Evolutionary conservation across 2,888 invertebrate species (phyloP).

Genomic region (Plebejus melissa): DNA sequence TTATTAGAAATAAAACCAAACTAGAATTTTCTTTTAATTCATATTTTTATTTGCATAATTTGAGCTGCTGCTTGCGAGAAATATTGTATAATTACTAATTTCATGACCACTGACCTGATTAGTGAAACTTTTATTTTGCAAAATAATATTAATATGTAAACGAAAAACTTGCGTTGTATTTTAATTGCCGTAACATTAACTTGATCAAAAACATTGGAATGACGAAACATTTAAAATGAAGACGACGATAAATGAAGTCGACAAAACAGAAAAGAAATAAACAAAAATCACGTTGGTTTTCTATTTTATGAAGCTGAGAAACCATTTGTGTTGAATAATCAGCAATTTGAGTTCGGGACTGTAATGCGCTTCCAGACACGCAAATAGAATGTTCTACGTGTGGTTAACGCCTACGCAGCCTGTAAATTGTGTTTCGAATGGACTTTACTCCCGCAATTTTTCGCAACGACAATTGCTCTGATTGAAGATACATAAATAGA

Average conservation of each 20-base stretch:
- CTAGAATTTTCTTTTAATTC: neutral
- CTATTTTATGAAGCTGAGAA: neutral
- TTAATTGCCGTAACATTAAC: neutral
- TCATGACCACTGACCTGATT: neutral
- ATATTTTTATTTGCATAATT: neutral
- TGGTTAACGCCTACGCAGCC: slow-evolving; percentile 28
- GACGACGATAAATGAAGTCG: neutral
- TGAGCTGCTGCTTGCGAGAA: too few relatives aligned
- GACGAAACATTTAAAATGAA: neutral
- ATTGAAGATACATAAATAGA: slow-evolving; percentile 14
- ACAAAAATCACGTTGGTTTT: neutral
- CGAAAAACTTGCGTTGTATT: neutral
- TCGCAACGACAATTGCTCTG: slow-evolving; percentile 23
- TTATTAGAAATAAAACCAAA: neutral
- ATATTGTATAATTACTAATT: too few relatives aligned
- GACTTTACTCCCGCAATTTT: slow-evolving; percentile 29
- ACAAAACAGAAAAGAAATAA: neutral
- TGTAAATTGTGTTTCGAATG: slow-evolving; percentile 20
- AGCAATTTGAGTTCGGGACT: slow-evolving; percentile 11
- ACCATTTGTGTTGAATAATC: neutral
- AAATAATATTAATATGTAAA: too few relatives aligned
- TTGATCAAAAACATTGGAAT: neutral
- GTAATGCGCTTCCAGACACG: slow-evolving; percentile 14
- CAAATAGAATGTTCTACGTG: slow-evolving; percentile 22
- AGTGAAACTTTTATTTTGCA: too few relatives aligned